Base-by-base conservation (phyloP, 1,140 invertebrate species). In the Panulirus ornatus region DNA sequence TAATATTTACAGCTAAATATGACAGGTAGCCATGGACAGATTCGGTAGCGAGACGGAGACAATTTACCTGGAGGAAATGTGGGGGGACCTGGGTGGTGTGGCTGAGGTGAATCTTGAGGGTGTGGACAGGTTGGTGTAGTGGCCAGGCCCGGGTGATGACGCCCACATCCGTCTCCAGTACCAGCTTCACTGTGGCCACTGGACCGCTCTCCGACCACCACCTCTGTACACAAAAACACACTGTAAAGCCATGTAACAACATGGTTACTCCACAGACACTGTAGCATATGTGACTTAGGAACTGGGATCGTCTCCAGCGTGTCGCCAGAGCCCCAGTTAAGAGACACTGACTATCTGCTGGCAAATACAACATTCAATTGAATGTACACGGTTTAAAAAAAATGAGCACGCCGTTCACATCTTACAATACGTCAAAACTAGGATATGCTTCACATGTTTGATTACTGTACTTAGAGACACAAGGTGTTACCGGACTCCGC, bases 141-240 rank as follows among this genome's bases (percentile, higher is more conserved):
- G 88, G 79, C 88, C 88, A 89, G 5, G 88, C 88, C n/a, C 81
- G 54, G n/a, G 88, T 89, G 44, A 89, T 89, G 9, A 89, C 88
- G 9, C 88, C 88, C 63, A 89, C 79, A 38, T 71, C 81, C 0
- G 63, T 73, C 70, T 89, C 88, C 79, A 89, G 34, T 36, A 89
- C 88, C 47, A 89, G 42, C 88, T 89, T 89, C n/a, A 89, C 88
- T 0, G 88, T 89, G 70, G 88, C 88, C 44, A 89, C 88, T 16
- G 88, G 58, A 5, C 88, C 88, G 8, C 88, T 66, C 47, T 70
- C 71, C 0, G 44, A 38, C 78, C 88, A 81, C 27, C 86, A 40
- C 22, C 40, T 76, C 86, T 87, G 85, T 38, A n/a, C 16, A 34
- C 19, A 22, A 1, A 51, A 0, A 47, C n/a, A 38, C 0, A 8